Base-by-base conservation (phyloP, 2,888 invertebrate genomes). In the Diaprepes abbreviatus region DNA sequence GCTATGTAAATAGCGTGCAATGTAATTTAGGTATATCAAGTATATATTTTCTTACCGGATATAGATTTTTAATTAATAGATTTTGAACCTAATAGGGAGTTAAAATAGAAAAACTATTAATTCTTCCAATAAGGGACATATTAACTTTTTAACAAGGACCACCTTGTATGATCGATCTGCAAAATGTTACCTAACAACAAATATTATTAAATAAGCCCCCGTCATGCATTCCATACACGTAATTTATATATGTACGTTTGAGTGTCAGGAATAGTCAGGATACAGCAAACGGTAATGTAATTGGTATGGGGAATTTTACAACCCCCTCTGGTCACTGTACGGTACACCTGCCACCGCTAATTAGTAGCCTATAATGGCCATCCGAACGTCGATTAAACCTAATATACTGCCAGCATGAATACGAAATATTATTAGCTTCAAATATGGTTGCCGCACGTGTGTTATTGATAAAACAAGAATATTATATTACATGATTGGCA, bases 301-400 rank as follows among this genome's bases (percentile, higher is more conserved):
- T 80, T 78, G 77, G 76, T 73, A 72, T 70, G 72, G 76, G 77
- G 76, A 77, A 78, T 79, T 80, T 78, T 79, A 77, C 77, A 79
- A 75, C 75, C 76, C 78, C 78, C 74, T 74, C 78, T 76, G 80
- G 81, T 79, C 77, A 79, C 80, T 79, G 71, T 80, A 81, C 40
- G 79, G 80, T 81, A 80, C 84, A 84, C 84, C 84, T 84, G 84
- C 82, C 83, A 82, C 83, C 83, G 79, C 84, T 83, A 84, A 84
- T 83, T 84, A 84, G 83, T 82, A 81, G 83, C 79, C 82, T 81
- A 81, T 83, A 83, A 83, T 82, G 82, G 82, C 82, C 81, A 79
- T 80, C 80, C 81, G 78, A 81, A 81, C 83, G 83, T 83, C 83
- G 83, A 84, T 70, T 83, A 83, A 82, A 82, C 80, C 82, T 82